Evolutionary conservation across 37 sponge, comb jelly and placozoan genomes (phyloP), one percentile per base, ranked within the genome.

Genomic region (Mnemiopsis leidyi): DNA sequence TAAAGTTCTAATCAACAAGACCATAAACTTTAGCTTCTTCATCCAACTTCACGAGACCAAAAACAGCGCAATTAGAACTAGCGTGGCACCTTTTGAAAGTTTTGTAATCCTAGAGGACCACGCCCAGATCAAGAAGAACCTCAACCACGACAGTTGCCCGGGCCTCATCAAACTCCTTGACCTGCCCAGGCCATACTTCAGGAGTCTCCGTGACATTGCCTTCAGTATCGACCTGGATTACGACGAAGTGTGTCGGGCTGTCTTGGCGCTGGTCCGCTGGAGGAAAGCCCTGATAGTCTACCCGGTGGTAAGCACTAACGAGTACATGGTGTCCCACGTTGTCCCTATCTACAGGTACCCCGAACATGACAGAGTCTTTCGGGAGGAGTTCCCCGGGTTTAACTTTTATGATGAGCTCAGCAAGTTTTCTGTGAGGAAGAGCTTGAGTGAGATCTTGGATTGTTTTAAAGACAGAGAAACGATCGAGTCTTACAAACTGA

Each of bases 261-360:
- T 85, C 29, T 2, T 85, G 24, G 90, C 90, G 7, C 61, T 85
- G 90, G 90, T 85, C 40, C 90, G 61, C 38, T 85, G 90, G 90
- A 35, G 90, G 90, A 85, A 85, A 85, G 90, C 90, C 30, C 40
- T 85, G 61, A 85, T 85, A n/a, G 61, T 85, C n/a, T 85, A 40
- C 48, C 90, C 90, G 29, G 36, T 85, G 7, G 90, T 85, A 0
- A 85, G 61, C 26, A 85, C 90, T 2, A 85, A 85, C 29, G 90
- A 85, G 61, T 85, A 85, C 90, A 85, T 85, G 90, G 90, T 85
- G 7, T 85, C 90, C 25, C 90, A 85, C 39, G 61, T 25, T 18
- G 90, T 85, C 1, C 40, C 61, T 29, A 26, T 85, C 3, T 40
- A 28, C 40, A 40, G 16, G 30, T 85, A 40, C 90, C 90, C 90